Evolutionary conservation across 2,797 vertebrate species (phyloP), one percentile per base, ranked within the genome.

Genomic region (Channallabes apus): DNA sequence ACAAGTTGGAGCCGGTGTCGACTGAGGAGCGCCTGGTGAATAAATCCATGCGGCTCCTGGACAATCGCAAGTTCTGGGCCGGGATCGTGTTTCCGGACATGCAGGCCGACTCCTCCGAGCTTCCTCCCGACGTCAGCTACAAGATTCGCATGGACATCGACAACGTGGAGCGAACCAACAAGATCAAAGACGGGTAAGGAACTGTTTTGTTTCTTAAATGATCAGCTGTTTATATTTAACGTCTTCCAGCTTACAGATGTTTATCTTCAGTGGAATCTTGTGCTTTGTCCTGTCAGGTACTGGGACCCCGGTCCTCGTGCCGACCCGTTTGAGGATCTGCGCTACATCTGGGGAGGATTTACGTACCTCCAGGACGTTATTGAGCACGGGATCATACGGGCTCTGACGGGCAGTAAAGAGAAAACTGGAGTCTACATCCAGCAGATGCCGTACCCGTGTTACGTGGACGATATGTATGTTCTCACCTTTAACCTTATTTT

Each of bases 141-240:
- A 99, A 99, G 93, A 99, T 99, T 87, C 96, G 98, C 82, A 99
- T 99, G 98, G 98, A 99, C 91, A 99, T 99, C 0, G 98, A 99
- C 91, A 99, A 97, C 0, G 98, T 99, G 86, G 98, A 99, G 91
- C 96, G 98, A 88, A 99, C 98, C 0, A 99, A 99, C 90, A 99
- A 99, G 92, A 99, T 99, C 87, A 99, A 97, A 91, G 98, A 99
- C 0, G 96, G 94, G 98, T 99, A 92, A 93, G 96, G 62, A 27
- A 27, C 35, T 41, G 32, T 29, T 46, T 3, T 6, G 2, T 29
- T 54, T 80, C 41, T 3, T 61, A 78, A 35, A 38, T 1, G 20
- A 11, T 12, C 56, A 7, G 9, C 56, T 78, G 56, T 38, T 56
- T 76, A 22, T 76, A 1, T 35, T 5, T 22, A 27, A 58, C 17